A percentile compares a stretch with the other conserved stretches of the same genome.
Evolutionary conservation across 2,888 invertebrate genomes (phyloP).

Genomic region (Ramazzottius varieornatus): DNA sequence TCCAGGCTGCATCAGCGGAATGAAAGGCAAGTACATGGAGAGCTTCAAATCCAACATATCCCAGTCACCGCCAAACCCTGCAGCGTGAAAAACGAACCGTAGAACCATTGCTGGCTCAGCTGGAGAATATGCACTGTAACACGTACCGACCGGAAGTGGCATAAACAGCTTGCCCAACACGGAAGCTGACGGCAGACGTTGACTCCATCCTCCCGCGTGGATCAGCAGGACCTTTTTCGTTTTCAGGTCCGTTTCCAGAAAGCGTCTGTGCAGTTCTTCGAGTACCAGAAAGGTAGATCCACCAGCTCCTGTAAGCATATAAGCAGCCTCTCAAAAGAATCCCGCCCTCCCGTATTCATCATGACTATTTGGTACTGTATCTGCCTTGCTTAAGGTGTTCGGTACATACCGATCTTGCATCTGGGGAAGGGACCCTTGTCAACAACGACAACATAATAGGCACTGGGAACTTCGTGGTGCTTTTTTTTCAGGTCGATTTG

Average conservation of each 20-base stretch:
- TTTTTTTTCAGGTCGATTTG: background rate
- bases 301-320: slow-evolving; percentile 22
- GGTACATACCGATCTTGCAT: background rate
- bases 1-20: slow-evolving; percentile 21
- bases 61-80: slow-evolving; percentile 11
- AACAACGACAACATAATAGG: background rate
- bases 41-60: slow-evolving; percentile 26
- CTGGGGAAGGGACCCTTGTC: background rate
- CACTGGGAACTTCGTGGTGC: background rate
- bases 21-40: slow-evolving; percentile 23
- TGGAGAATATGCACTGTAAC: no score
- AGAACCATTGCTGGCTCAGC: no score
- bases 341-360: no score
- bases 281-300: slow-evolving; percentile 23
- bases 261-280: slow-evolving; percentile 14
- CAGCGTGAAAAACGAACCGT: background rate
- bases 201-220: slow-evolving; percentile 26
- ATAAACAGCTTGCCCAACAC: slow-evolving; percentile 26
- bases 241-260: slow-evolving; percentile 15
- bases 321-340: no score
- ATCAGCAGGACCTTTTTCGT: slow-evolving; percentile 20
- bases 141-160: slow-evolving; percentile 19
- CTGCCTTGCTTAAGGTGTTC: no score
- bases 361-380: no score
- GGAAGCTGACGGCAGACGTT: slow-evolving; percentile 25